Conservation (phyloP, 2,797 vertebrate species). For the Falco peregrinus region DNA sequence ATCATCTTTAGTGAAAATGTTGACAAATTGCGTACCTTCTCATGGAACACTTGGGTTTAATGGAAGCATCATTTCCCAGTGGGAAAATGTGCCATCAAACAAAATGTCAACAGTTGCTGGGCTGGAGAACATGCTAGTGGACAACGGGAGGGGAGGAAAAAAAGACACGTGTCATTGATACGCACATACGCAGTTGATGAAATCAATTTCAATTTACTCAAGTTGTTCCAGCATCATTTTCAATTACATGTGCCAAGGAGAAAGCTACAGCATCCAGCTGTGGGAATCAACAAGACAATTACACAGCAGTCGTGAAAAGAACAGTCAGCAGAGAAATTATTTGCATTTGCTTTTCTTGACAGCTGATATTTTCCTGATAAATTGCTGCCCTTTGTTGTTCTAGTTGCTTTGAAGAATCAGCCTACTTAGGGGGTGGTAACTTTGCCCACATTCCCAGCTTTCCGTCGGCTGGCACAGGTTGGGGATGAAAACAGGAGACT, state of each 20-base stretch:
- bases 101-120: conserved; percentile 38
- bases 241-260: conserved; percentile 41
- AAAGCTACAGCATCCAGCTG: conserved; percentile 65
- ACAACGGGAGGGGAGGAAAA: conserved; percentile 8
- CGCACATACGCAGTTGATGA: conserved; percentile 11
- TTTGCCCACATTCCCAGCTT: conserved; percentile 1
- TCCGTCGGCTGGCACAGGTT: not conserved
- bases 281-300: conserved; percentile 64
- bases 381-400: conserved; percentile 68
- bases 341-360: conserved; percentile 60
- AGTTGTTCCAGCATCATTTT: conserved; percentile 45
- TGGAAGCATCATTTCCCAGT: conserved; percentile 7
- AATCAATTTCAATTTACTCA: conserved; percentile 46
- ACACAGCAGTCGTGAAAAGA: conserved; percentile 34
- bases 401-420: conserved; percentile 39
- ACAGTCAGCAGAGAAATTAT: conserved; percentile 42
- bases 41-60: conserved; percentile 26
- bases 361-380: conserved; percentile 68
- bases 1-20: conserved; percentile 37
- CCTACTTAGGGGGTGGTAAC: conserved; percentile 31
- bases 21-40: conserved; percentile 21
- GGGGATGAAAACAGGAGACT: not conserved
- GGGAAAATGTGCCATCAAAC: conserved; percentile 10
- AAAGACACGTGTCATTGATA: not conserved
- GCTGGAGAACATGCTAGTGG: conserved; percentile 38